Percentiles rank a stretch among this genome's conserved stretches.
Evolutionary conservation across 2,888 invertebrate genomes (phyloP).

Genomic region (Ichneumoninae sp.): DNA sequence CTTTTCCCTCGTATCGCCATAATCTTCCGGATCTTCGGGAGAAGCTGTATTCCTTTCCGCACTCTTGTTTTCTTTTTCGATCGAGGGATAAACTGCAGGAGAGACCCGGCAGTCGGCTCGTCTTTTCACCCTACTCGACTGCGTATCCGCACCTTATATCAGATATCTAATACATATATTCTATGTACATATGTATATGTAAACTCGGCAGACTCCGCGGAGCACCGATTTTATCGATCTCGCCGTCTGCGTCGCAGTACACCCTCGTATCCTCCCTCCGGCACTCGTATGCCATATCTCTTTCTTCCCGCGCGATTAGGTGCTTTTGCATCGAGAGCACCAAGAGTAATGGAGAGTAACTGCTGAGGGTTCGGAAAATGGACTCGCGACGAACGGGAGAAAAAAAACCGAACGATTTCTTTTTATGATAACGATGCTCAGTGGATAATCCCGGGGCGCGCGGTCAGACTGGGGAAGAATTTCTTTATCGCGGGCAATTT

Average conservation of each 20-base stretch:
- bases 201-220: slow-evolving; percentile 26
- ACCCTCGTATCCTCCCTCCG: slow-evolving; percentile 15
- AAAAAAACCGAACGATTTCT: neutral
- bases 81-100: neutral
- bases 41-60: neutral
- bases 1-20: neutral
- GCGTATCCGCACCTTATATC: slow-evolving; percentile 32
- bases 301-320: slow-evolving; percentile 18
- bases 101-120: slow-evolving; percentile 24
- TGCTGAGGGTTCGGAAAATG: neutral
- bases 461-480: neutral
- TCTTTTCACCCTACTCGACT: slow-evolving; percentile 17
- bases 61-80: slow-evolving; percentile 18
- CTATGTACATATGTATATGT: slow-evolving; percentile 23
- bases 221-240: slow-evolving; percentile 58
- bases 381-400: neutral
- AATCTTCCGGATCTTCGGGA: neutral
- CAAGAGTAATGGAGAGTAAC: slow-evolving; percentile 30
- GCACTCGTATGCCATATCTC: neutral
- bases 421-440: neutral
- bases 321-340: slow-evolving; percentile 26
- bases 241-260: slow-evolving; percentile 18
- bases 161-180: slow-evolving; percentile 27
- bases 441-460: neutral
- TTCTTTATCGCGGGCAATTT: neutral